Conservation (phyloP, 2,113 vertebrate genomes). For the human region DNA sequence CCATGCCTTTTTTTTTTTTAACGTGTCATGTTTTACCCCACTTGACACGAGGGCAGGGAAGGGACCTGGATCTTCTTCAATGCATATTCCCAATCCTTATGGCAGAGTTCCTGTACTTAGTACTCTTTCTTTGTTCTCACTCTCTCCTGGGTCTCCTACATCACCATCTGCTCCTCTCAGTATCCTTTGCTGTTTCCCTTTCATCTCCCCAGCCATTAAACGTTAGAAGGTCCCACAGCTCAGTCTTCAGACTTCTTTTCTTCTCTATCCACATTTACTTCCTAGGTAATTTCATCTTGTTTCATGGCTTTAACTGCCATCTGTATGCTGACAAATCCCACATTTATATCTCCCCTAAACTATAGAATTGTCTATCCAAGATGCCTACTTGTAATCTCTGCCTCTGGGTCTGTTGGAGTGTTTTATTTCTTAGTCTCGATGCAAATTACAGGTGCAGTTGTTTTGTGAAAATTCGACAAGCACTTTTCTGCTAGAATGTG, state of each 20-base stretch:
- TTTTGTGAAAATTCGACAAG: background rate
- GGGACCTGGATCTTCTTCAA: background rate
- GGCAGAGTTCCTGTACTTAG: background rate
- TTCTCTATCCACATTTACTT: background rate
- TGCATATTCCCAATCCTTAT: background rate
- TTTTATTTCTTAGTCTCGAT: background rate
- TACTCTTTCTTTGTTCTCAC: background rate
- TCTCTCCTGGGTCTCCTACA: background rate
- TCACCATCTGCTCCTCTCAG: background rate
- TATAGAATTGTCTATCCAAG: constrained; percentile 5
- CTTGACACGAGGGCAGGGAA: background rate
- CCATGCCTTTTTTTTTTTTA: background rate
- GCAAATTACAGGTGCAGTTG: background rate
- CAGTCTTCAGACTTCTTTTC: background rate
- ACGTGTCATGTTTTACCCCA: background rate
- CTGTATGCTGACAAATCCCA: background rate
- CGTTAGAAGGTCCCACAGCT: background rate
- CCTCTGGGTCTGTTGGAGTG: background rate
- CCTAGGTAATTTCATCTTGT: background rate
- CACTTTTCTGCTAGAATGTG: background rate
- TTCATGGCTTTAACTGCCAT: background rate
- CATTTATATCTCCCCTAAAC: background rate
- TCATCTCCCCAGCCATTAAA: background rate
- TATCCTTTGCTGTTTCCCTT: background rate
- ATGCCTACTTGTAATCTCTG: constrained; percentile 29